These are phyloP conservation scores for Andrena hattorfiana DNA, from an alignment of 2,888 invertebrate species.

Conservation along the genomic window DNA sequence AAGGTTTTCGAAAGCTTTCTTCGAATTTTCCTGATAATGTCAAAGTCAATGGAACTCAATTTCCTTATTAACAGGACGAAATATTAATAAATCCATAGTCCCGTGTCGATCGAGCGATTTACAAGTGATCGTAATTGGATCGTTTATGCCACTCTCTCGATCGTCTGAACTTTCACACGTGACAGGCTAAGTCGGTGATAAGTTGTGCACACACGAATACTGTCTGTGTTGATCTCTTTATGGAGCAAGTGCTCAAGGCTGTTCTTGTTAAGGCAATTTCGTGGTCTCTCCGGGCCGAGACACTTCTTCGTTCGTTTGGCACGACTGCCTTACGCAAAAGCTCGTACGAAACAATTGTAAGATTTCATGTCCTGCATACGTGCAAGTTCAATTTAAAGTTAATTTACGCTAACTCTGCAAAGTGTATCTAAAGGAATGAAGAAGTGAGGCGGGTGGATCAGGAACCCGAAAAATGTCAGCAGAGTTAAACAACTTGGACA, in stretches of 20 bases:
- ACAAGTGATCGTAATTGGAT: conserved; percentile 32
- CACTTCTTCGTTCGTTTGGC: conserved; percentile 55
- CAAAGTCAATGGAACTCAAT: not conserved
- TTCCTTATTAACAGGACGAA: not conserved
- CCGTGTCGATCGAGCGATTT: not conserved
- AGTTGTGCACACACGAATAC: conserved; percentile 32
- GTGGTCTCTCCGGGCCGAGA: conserved; percentile 40
- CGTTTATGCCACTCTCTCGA: conserved; percentile 31
- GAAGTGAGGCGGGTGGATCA: too few species aligned
- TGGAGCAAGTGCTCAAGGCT: conserved; percentile 72
- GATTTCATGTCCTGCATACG: not conserved
- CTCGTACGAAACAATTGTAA: not conserved
- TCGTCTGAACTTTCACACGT: conserved; percentile 35
- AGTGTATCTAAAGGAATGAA: too few species aligned
- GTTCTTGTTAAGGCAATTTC: conserved; percentile 85
- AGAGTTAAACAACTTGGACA: too few species aligned
- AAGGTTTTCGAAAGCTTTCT: not conserved
- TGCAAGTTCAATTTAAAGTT: too few species aligned
- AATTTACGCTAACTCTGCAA: too few species aligned
- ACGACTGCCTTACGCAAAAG: conserved; percentile 50
- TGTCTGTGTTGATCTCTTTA: conserved; percentile 47
- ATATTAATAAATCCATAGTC: not conserved
- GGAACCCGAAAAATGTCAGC: too few species aligned
- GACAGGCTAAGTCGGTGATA: conserved; percentile 49
- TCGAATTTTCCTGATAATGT: not conserved